phyloP scores from a whole-genome alignment of 1,140 invertebrate species.

The Lordiphosa mommai region DNA sequence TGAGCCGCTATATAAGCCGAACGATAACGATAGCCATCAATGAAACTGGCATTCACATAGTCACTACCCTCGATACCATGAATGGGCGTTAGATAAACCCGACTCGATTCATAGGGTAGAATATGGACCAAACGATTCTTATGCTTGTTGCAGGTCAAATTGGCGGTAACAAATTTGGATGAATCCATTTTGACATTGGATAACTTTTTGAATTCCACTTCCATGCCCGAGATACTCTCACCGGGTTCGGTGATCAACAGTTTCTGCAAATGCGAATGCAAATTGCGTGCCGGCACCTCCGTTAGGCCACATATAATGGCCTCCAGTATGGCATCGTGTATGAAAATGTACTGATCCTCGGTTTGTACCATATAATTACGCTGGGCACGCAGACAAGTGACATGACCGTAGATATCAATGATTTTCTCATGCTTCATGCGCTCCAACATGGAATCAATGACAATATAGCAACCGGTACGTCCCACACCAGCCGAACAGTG shows the following conservation, averaged over 20 bases:
- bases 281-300: constrained; percentile 93
- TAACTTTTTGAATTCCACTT: constrained; percentile 98
- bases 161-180: constrained; percentile 96
- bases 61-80: constrained; percentile 96
- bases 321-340: constrained; percentile 97
- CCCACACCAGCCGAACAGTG: constrained; percentile 99
- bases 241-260: constrained; percentile 89
- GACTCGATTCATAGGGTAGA: constrained; percentile 96
- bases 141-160: constrained; percentile 97
- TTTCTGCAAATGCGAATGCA: constrained; percentile 97
- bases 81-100: constrained; percentile 95
- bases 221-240: constrained; percentile 97
- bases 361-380: constrained; percentile 98
- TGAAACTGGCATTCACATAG: constrained; percentile 99
- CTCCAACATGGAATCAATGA: constrained; percentile 98
- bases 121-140: constrained; percentile 99
- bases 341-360: constrained; percentile 99
- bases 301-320: constrained; percentile 97
- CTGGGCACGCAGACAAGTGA: constrained; percentile 97
- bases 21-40: constrained; percentile 96
- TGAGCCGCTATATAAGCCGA: constrained; percentile 99
- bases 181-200: constrained; percentile 97
- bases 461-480: constrained; percentile 98
- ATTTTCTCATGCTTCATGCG: constrained; percentile 96
- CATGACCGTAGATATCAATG: constrained; percentile 99